Conservation (phyloP, 2,113 vertebrate genomes). For the Corythornis madagascariensis region DNA sequence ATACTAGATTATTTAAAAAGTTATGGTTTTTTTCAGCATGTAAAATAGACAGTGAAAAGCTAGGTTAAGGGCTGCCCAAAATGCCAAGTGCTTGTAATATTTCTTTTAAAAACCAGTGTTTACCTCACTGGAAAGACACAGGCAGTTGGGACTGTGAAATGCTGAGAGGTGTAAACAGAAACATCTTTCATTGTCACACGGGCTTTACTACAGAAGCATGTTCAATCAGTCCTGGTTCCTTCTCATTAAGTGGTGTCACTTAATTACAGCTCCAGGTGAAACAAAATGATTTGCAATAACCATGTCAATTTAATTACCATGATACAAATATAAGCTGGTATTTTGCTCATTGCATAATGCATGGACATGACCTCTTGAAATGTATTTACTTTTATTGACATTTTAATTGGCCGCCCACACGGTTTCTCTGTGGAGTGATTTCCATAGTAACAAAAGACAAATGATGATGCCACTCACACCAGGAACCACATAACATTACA, state of each 20-base stretch:
- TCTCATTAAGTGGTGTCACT: conserved; percentile 29
- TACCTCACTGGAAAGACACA: background rate
- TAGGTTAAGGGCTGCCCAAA: background rate
- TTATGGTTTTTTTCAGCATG: background rate
- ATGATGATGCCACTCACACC: background rate
- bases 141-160: background rate
- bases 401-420: background rate
- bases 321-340: background rate
- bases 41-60: background rate
- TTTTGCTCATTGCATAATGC: background rate
- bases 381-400: conserved; percentile 30
- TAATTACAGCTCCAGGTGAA: conserved; percentile 42
- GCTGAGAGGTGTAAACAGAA: conserved; percentile 23
- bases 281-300: conserved; percentile 39
- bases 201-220: background rate
- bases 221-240: background rate
- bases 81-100: background rate
- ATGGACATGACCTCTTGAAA: background rate
- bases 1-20: background rate
- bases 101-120: background rate
- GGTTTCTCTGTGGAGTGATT: background rate
- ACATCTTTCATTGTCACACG: conserved; percentile 7
- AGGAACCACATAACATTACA: background rate
- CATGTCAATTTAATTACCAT: conserved; percentile 34
- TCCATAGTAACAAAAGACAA: background rate